Base-by-base conservation (phyloP, 1,140 invertebrate species). In the Heliothis virescens region DNA sequence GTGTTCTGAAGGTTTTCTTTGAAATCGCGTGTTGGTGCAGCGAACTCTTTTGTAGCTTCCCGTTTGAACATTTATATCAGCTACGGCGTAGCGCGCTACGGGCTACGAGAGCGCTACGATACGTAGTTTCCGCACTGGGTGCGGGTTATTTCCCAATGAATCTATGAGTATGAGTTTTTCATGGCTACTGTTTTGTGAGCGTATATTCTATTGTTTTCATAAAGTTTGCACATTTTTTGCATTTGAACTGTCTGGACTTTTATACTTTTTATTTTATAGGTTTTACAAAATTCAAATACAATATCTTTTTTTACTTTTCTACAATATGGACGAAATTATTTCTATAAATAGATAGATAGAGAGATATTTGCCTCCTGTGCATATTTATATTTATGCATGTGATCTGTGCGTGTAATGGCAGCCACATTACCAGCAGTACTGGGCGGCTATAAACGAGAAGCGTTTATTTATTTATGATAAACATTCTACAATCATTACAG, bases 1-100 rank as follows among this genome's bases (percentile, higher is more conserved):
- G 89, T 90, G 89, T 90, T 89, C 85, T 86, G 86, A 87, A 85
- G 87, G 85, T 89, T 91, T 89, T 86, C 85, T 88, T 89, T 86
- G 86, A 83, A 84, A 86, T 86, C 80, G 78, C 71, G 67, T 82
- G 78, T 83, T 77, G 81, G 74, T 86, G 82, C 86, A 85, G 79
- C 69, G 81, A 71, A 83, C 80, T 77, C 83, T 82, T 84, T 85
- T 83, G 81, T 86, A 82, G 80, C 81, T 69, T 74, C 75, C 50
- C 73, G 81, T 77, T 60, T 53, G 59, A 78, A 83, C 73, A 80
- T 83, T 55, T 80, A 77, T 79, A 77, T 76, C 77, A 83, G 79
- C 85, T 85, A 83, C 80, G 81, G 62, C 83, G 83, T 87, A 86
- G 82, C 76, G 81, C 77, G 57, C 73, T 82, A 82, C 80, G 60